phyloP scores from a whole-genome alignment of 2,888 invertebrate species.

The Stegana nigrithorax region DNA sequence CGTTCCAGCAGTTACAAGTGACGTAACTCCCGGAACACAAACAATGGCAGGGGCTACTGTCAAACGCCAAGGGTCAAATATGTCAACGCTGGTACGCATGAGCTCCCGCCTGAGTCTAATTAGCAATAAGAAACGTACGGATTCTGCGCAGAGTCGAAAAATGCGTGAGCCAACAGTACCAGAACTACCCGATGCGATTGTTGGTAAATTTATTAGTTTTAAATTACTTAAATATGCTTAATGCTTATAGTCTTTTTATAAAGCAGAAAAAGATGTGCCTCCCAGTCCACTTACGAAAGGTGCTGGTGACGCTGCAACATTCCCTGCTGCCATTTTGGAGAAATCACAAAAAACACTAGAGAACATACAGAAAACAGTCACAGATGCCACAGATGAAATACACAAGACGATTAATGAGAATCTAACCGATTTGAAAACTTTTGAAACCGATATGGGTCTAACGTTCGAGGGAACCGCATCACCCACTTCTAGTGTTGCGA shows the following conservation, averaged over 20 bases:
- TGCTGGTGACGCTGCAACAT: slow-evolving; percentile 37
- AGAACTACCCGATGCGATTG: slow-evolving; percentile 42
- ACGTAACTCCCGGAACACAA: slow-evolving; percentile 31
- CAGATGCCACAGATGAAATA: slow-evolving; percentile 64
- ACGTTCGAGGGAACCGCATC: slow-evolving; percentile 45
- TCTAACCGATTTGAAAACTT: slow-evolving; percentile 61
- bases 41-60: slow-evolving; percentile 21
- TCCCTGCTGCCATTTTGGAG: slow-evolving; percentile 56
- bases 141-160: slow-evolving; percentile 60
- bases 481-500: slow-evolving; percentile 54
- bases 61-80: slow-evolving; percentile 56
- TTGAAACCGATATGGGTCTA: slow-evolving; percentile 62
- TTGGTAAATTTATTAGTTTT: slow-evolving; percentile 27
- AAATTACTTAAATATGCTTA: background rate
- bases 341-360: slow-evolving; percentile 63
- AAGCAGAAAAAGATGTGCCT: slow-evolving; percentile 15
- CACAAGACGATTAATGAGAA: slow-evolving; percentile 67
- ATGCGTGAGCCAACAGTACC: slow-evolving; percentile 35
- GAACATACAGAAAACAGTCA: slow-evolving; percentile 62
- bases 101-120: slow-evolving; percentile 61
- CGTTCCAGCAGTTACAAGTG: slow-evolving; percentile 44
- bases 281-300: slow-evolving; percentile 55
- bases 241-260: background rate
- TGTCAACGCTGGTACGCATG: slow-evolving; percentile 58
- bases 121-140: slow-evolving; percentile 60